Percentiles rank a stretch among this genome's conserved stretches.
Conservation (phyloP, 2,888 invertebrate genomes). For the Embidobia sp. region DNA sequence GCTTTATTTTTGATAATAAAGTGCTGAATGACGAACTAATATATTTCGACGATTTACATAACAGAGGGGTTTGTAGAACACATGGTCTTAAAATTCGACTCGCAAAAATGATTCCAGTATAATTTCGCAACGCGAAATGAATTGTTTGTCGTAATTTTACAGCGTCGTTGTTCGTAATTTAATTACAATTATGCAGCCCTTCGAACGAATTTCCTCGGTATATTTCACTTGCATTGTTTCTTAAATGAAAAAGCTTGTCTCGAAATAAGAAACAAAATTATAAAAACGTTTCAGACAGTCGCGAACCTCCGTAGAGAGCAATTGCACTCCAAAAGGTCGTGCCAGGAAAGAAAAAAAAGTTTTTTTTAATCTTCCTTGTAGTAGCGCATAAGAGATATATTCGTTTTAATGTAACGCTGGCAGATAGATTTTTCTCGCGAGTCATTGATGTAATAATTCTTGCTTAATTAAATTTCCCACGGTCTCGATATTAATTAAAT, state of each 20-base stretch:
- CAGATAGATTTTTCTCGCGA: slow-evolving; percentile 33
- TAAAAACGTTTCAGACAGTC: slow-evolving; percentile 24
- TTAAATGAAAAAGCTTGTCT: slow-evolving; percentile 5
- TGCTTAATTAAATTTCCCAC: slow-evolving; percentile 46
- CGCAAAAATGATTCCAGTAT: too few relatives aligned
- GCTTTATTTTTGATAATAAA: slow-evolving; percentile 39
- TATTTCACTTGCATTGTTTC: not conserved
- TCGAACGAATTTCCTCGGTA: too few relatives aligned
- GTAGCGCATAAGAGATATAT: slow-evolving; percentile 37
- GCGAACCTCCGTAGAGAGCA: slow-evolving; percentile 23
- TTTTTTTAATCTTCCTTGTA: slow-evolving; percentile 38
- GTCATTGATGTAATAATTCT: slow-evolving; percentile 35
- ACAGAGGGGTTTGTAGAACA: too few relatives aligned
- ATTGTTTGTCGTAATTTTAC: too few relatives aligned
- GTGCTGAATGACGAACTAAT: not conserved
- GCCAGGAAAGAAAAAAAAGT: slow-evolving; percentile 12
- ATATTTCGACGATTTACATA: not conserved
- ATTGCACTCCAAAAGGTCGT: slow-evolving; percentile 26
- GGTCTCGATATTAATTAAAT: slow-evolving; percentile 40
- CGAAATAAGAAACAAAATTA: slow-evolving; percentile 30
- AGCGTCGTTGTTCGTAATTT: too few relatives aligned
- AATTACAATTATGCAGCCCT: too few relatives aligned
- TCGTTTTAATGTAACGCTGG: slow-evolving; percentile 22
- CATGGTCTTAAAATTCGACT: too few relatives aligned
- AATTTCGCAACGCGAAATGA: too few relatives aligned